A percentile compares a stretch with the other conserved stretches of the same genome.
These are phyloP conservation scores for Bathybates hornii DNA, from an alignment of 2,113 vertebrate genomes.

Conservation along the genomic window DNA sequence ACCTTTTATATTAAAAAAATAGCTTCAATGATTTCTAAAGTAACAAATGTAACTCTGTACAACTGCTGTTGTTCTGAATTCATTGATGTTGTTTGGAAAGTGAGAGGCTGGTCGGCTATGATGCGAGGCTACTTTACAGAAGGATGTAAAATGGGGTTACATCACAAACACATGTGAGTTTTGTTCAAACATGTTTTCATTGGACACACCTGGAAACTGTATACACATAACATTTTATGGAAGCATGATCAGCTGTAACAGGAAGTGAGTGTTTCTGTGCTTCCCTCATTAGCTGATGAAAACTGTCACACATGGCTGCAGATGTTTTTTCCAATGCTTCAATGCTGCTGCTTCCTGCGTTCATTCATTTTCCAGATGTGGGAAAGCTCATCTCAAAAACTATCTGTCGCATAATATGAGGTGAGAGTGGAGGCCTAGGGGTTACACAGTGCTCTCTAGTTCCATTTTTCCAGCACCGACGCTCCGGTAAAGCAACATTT, in stretches of 20 bases:
- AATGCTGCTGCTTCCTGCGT: not conserved
- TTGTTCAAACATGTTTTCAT: not conserved
- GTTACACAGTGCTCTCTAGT: not conserved
- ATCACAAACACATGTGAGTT: not conserved
- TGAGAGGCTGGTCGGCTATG: not conserved
- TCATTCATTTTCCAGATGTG: not conserved
- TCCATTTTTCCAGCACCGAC: not conserved
- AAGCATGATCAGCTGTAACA: not conserved
- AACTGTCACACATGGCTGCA: not conserved
- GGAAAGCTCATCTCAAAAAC: not conserved
- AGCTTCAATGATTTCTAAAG: not conserved
- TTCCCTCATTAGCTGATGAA: not conserved
- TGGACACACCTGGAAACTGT: not conserved
- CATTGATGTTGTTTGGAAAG: not conserved
- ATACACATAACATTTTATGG: not conserved
- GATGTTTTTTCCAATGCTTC: not conserved
- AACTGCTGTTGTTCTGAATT: not conserved
- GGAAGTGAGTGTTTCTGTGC: not conserved
- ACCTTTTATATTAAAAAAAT: not conserved
- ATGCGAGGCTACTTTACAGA: not conserved
- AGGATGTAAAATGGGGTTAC: not conserved
- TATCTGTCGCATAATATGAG: not conserved
- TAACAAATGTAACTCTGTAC: not conserved
- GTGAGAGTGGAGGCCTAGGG: fast-evolving
- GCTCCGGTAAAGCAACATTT: not conserved